phyloP scores from a whole-genome alignment of 2,888 invertebrate genomes.

The Automeris io region DNA sequence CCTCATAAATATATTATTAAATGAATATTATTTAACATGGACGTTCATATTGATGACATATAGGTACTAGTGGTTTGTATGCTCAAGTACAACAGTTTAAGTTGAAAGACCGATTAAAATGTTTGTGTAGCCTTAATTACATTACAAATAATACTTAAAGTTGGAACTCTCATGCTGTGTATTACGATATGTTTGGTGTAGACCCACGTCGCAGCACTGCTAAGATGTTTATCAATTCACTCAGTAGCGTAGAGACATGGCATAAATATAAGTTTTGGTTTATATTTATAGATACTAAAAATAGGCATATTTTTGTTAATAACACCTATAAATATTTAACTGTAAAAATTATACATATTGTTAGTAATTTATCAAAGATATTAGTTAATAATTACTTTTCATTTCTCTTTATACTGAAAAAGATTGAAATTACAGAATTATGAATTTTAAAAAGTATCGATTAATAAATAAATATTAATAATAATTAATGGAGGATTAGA shows the following conservation, averaged over 20 bases:
- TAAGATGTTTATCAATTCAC: slow-evolving; percentile 23
- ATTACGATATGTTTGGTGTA: slow-evolving; percentile 59
- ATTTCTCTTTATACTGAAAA: too few relatives aligned
- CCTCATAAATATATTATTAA: too few relatives aligned
- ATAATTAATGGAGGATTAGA: too few relatives aligned
- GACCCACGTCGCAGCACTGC: slow-evolving; percentile 21
- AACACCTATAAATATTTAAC: too few relatives aligned
- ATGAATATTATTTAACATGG: neutral
- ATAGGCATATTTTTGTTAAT: too few relatives aligned
- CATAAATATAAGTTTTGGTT: neutral
- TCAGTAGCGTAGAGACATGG: slow-evolving; percentile 14
- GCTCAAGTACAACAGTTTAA: slow-evolving; percentile 21
- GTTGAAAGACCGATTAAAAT: slow-evolving; percentile 62
- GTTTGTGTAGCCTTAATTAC: slow-evolving; percentile 67
- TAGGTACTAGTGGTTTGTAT: neutral
- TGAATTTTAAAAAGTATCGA: too few relatives aligned
- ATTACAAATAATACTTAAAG: slow-evolving; percentile 46
- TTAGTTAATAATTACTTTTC: too few relatives aligned
- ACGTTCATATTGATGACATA: neutral
- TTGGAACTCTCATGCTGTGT: slow-evolving; percentile 21
- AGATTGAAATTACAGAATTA: too few relatives aligned
- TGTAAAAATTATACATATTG: too few relatives aligned
- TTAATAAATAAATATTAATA: too few relatives aligned
- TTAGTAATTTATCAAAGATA: too few relatives aligned
- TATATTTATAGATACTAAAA: neutral